A percentile compares a stretch with the other conserved stretches of the same genome.
These are phyloP conservation scores for Petrolisthes cinctipes DNA, from an alignment of 2,888 invertebrate species.

Conservation along the genomic window DNA sequence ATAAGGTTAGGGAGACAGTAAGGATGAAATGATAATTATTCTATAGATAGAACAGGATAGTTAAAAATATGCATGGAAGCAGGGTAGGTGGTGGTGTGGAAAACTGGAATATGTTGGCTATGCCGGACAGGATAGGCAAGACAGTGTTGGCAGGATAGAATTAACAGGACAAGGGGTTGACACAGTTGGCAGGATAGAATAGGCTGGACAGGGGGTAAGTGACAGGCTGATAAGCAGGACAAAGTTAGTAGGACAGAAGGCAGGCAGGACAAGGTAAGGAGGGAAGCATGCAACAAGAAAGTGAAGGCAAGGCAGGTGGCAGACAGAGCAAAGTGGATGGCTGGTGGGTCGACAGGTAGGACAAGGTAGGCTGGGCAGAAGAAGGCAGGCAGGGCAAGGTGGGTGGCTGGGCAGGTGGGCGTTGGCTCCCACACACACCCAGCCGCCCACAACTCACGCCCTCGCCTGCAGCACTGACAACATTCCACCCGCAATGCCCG, in stretches of 20 bases:
- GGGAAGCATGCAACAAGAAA: not conserved
- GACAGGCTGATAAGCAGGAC: not conserved
- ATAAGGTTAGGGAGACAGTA: not conserved
- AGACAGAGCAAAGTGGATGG: not conserved
- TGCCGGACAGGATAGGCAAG: too few species aligned
- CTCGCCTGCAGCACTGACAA: not conserved
- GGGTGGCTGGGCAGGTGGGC: conserved; percentile 7
- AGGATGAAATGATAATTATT: too few species aligned
- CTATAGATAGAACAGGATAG: not conserved
- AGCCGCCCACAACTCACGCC: not conserved
- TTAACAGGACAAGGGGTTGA: too few species aligned
- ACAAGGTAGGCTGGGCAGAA: not conserved
- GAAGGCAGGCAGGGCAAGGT: not conserved
- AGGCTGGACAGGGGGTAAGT: not conserved
- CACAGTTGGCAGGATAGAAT: not conserved
- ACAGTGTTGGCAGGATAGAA: too few species aligned
- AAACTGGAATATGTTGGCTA: too few species aligned
- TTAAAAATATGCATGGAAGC: not conserved
- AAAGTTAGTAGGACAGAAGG: not conserved
- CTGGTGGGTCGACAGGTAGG: not conserved
- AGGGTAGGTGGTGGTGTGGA: not conserved
- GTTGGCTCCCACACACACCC: conserved; percentile 8
- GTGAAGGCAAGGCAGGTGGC: not conserved
- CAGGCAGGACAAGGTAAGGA: not conserved
- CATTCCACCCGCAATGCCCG: not conserved